These are phyloP conservation scores for Anthopleura sola DNA, from an alignment of 64 coral and sea anemone genomes.

Conservation along the genomic window DNA sequence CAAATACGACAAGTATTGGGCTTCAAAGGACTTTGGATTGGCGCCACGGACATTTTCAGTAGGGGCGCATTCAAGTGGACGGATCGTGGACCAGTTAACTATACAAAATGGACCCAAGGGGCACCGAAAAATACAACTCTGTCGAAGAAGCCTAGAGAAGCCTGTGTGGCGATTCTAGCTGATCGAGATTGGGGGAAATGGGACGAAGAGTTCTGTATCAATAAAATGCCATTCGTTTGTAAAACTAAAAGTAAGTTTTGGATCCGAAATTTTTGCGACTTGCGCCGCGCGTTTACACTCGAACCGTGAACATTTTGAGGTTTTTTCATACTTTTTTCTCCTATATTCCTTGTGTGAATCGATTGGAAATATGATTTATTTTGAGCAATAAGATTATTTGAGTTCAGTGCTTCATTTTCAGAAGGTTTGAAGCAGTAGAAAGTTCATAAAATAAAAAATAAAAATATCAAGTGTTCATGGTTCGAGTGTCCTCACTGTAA, in stretches of 20 bases:
- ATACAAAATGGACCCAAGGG: slow-evolving; percentile 43
- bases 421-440: no score
- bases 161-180: slow-evolving; percentile 50
- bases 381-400: no score
- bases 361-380: no score
- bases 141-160: slow-evolving; percentile 24
- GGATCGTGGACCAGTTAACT: slow-evolving; percentile 28
- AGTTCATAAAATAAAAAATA: no score
- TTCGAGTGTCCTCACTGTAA: no score
- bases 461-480: no score
- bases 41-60: slow-evolving; percentile 37
- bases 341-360: no score
- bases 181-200: slow-evolving; percentile 43
- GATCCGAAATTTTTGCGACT: background rate
- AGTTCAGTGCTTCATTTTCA: no score
- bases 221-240: slow-evolving; percentile 73
- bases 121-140: slow-evolving; percentile 15
- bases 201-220: slow-evolving; percentile 54
- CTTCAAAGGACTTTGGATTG: slow-evolving; percentile 63
- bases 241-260: slow-evolving; percentile 59
- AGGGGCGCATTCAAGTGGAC: slow-evolving; percentile 42
- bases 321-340: no score
- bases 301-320: no score
- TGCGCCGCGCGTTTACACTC: no score
- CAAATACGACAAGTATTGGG: slow-evolving; percentile 42